These are phyloP conservation scores for Ceratosolen solmsi DNA, from an alignment of 1,140 invertebrate species.

Conservation along the genomic window DNA sequence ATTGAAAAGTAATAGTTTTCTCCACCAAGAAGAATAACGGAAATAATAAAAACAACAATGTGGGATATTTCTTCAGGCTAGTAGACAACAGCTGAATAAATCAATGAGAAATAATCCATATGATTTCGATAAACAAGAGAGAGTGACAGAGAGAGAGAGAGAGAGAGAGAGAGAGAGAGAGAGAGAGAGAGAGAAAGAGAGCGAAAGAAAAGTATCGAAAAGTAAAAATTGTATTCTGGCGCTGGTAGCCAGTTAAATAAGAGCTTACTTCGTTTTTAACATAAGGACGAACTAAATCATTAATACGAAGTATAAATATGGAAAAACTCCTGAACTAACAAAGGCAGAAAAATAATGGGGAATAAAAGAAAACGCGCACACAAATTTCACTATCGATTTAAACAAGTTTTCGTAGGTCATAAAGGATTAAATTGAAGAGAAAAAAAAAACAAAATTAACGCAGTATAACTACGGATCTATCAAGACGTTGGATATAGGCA, in stretches of 20 bases:
- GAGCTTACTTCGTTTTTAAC: conserved; percentile 25
- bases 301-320: background rate
- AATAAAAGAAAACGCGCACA: conserved; percentile 32
- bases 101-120: background rate
- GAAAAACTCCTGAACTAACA: background rate
- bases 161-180: too few relatives aligned
- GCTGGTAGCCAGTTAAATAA: conserved; percentile 58
- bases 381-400: conserved; percentile 43
- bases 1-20: conserved; percentile 41
- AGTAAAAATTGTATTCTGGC: conserved; percentile 50
- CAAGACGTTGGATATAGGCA: background rate
- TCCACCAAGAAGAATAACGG: background rate
- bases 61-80: background rate
- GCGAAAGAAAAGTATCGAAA: background rate
- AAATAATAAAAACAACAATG: conserved; percentile 17
- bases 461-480: background rate
- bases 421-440: conserved; percentile 9
- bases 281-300: background rate
- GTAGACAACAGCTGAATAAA: background rate
- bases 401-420: conserved; percentile 24
- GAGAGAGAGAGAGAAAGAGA: too few relatives aligned
- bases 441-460: conserved; percentile 6
- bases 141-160: background rate
- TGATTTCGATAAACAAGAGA: conserved; percentile 2
- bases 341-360: background rate